A percentile compares a stretch with the other conserved stretches of the same genome.
Evolutionary conservation across 2,113 vertebrate genomes (phyloP).

Genomic region (Syrrhaptes paradoxus): DNA sequence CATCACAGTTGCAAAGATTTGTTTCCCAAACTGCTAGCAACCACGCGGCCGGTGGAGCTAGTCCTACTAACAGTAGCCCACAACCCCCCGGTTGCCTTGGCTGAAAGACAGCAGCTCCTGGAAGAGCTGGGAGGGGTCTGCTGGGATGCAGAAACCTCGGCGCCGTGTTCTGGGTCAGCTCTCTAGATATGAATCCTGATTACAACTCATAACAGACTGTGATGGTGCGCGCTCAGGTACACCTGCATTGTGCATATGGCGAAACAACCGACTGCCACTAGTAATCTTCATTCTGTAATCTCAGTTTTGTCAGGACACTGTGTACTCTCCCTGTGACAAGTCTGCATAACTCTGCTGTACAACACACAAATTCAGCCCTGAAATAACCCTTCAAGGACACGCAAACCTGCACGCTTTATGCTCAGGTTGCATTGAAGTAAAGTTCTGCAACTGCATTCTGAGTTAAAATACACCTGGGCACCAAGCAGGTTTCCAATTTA

Average conservation of each 20-base stretch:
- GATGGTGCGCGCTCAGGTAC: background rate
- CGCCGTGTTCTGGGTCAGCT: background rate
- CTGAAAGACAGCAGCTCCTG: background rate
- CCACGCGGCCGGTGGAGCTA: rapidly evolving
- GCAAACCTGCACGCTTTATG: background rate
- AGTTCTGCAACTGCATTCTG: background rate
- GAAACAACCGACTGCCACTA: background rate
- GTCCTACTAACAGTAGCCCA: background rate
- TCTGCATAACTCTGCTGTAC: background rate
- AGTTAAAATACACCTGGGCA: background rate
- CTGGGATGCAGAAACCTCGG: background rate
- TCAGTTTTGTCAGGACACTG: background rate
- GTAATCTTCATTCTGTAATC: background rate
- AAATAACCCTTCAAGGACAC: background rate
- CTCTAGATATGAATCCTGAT: background rate
- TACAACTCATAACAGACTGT: background rate
- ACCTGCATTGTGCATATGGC: background rate
- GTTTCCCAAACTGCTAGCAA: background rate
- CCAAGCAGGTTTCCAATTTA: background rate
- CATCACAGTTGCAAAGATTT: background rate
- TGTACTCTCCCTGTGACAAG: background rate
- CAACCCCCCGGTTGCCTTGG: background rate
- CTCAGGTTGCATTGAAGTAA: background rate
- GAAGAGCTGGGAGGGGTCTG: background rate
- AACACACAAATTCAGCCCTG: background rate